Base-by-base conservation (phyloP, 1,140 invertebrate species). In the Drosophila asahinai region DNA sequence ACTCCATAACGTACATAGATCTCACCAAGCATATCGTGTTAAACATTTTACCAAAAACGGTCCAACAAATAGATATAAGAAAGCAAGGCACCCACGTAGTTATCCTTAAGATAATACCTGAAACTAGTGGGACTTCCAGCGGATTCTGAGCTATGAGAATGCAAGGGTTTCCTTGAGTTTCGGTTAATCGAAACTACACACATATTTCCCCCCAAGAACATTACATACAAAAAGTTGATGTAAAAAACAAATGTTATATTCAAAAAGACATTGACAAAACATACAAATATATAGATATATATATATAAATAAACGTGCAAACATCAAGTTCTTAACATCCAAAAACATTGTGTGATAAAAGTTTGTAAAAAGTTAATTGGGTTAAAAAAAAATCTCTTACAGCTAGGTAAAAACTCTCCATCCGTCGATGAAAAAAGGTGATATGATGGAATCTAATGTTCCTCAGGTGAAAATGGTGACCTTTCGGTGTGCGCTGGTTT, bases 241-340 rank as follows among this genome's bases (percentile, higher is more conserved):
- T 81, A 58, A 59, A 47, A 74, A 66, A 75, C 58, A 72, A 72
- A 47, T 71, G 62, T 68, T 59, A 48, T 58, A 70, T 43, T 74
- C 47, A 64, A 43, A 54, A 75, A 47, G 7, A 72, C 17, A 36
- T 43, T 15, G 63, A 55, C n/a, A 57, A 55, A 71, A 72, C 47
- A 52, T 65, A 68, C 22, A 64, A 55, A 51, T 61, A 22, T 40
- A 67, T 57, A 72, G 22, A 14, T 11, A 38, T 17, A 54, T 14
- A 36, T 38, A 64, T 76, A 65, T 48, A 27, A 64, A 76, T 59
- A 80, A 83, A 83, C 45, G 77, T 83, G 77, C 66, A 77, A 84
- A 65, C 65, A 68, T 60, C 47, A 61, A 72, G 54, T 30, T 60
- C 67, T 61, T 36, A 27, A 25, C 15, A 60, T 11, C 40, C 9